These are phyloP conservation scores for Popillia japonica DNA, from an alignment of 1,140 invertebrate species.

Conservation along the genomic window DNA sequence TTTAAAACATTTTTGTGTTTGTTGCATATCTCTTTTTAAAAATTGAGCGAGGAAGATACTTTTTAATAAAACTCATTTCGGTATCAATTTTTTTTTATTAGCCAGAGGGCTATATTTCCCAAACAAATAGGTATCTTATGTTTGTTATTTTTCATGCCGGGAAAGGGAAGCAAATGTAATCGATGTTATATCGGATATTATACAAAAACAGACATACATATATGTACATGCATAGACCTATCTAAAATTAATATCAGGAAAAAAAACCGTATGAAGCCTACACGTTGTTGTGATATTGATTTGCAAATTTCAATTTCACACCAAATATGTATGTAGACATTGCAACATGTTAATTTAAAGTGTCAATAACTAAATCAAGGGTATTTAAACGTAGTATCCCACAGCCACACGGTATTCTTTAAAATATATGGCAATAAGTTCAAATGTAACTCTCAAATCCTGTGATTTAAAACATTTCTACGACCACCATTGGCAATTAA, in stretches of 20 bases:
- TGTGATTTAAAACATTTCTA: no score
- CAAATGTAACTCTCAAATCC: no score
- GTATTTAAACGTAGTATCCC: background rate
- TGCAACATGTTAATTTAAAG: background rate
- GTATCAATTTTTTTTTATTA: background rate
- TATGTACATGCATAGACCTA: background rate
- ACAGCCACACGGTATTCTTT: no score
- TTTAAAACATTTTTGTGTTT: no score
- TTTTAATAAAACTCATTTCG: background rate
- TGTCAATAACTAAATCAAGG: slow-evolving; percentile 11
- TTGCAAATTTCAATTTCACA: background rate
- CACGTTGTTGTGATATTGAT: background rate
- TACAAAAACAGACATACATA: background rate
- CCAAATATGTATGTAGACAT: background rate
- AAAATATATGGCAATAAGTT: no score
- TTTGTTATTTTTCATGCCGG: background rate
- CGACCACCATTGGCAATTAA: no score
- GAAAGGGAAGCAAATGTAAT: no score
- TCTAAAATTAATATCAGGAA: background rate
- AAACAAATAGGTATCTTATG: background rate
- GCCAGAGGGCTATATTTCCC: background rate
- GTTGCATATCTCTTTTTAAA: background rate
- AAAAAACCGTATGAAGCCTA: background rate
- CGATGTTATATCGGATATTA: background rate
- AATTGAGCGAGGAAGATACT: background rate